These are phyloP conservation scores for Panopea generosa DNA, from an alignment of 2,888 invertebrate species.

Conservation along the genomic window DNA sequence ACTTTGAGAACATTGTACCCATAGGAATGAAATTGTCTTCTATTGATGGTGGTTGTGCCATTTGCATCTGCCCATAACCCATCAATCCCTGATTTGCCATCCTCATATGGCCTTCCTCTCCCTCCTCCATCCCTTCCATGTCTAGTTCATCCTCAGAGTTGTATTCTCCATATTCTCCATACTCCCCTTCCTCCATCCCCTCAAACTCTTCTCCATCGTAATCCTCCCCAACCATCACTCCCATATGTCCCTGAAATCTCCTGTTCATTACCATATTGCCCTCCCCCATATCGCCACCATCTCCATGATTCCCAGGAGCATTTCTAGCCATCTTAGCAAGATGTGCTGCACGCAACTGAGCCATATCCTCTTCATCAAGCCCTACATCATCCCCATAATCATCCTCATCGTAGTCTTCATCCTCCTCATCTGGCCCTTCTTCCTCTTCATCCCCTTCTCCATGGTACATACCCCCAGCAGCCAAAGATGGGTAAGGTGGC, in stretches of 20 bases:
- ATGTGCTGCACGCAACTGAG: slow-evolving; percentile 22
- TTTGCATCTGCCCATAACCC: background rate
- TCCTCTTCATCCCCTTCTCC: slow-evolving; percentile 25
- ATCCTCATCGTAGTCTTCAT: slow-evolving; percentile 42
- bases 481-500: too few relatives aligned
- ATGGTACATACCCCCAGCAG: background rate
- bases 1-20: slow-evolving; percentile 55
- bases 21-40: slow-evolving; percentile 44
- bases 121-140: slow-evolving; percentile 10
- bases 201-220: slow-evolving; percentile 6
- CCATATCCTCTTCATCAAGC: slow-evolving; percentile 46
- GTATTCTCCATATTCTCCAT: slow-evolving; percentile 19
- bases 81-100: too few relatives aligned
- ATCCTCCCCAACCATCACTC: background rate
- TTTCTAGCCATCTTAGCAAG: slow-evolving; percentile 6
- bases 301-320: slow-evolving; percentile 2
- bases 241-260: background rate
- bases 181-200: slow-evolving; percentile 15
- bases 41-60: background rate
- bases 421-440: slow-evolving; percentile 50
- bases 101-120: slow-evolving; percentile 3
- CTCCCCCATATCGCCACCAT: slow-evolving; percentile 41
- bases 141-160: slow-evolving; percentile 14
- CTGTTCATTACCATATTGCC: slow-evolving; percentile 1
- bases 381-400: slow-evolving; percentile 37